Conservation (phyloP, 2,113 vertebrate genomes). For the Silurus asotus region DNA sequence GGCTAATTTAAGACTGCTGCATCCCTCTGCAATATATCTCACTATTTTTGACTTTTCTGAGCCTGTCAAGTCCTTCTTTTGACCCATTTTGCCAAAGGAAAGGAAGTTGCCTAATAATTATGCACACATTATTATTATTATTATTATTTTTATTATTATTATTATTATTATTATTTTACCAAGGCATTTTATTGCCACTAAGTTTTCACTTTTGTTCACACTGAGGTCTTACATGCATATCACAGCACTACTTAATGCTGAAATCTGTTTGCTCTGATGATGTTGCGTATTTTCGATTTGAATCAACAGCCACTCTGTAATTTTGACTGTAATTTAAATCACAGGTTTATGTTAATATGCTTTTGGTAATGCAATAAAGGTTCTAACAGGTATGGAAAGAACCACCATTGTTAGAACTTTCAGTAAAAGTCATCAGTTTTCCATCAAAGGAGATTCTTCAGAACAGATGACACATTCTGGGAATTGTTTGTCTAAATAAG, state of each 20-base stretch:
- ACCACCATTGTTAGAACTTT: not conserved
- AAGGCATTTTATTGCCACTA: not conserved
- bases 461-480: not conserved
- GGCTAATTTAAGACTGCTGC: too few relatives aligned
- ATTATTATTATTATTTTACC: not conserved
- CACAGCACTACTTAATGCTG: not conserved
- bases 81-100: too few relatives aligned
- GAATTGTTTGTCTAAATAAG: not conserved
- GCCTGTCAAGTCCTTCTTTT: too few relatives aligned
- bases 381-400: not conserved
- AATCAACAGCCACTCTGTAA: not conserved
- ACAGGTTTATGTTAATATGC: not conserved
- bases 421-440: not conserved
- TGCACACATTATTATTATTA: too few relatives aligned
- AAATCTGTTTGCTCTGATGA: not conserved
- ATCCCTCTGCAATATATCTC: too few relatives aligned
- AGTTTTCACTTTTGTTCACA: not conserved
- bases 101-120: too few relatives aligned
- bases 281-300: not conserved
- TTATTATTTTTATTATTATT: too few relatives aligned
- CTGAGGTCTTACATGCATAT: not conserved
- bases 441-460: not conserved
- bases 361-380: not conserved
- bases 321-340: not conserved
- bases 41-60: too few relatives aligned